These are phyloP conservation scores for Hepsetus odoe DNA, from an alignment of 2,113 vertebrate species.

Conservation along the genomic window DNA sequence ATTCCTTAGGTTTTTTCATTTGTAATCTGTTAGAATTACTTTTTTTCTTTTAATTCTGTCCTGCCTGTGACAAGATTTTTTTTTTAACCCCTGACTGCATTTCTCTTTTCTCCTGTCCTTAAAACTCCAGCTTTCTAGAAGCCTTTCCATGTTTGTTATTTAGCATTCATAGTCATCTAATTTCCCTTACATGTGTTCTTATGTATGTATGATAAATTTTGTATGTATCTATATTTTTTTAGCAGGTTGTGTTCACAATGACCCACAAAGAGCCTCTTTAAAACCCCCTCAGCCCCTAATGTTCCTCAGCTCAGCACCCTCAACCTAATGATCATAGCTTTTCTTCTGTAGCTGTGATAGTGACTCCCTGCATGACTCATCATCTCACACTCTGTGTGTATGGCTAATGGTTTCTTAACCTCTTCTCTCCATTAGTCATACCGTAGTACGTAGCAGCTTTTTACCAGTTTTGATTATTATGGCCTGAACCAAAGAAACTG, in stretches of 20 bases:
- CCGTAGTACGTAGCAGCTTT: slow-evolving; percentile 14
- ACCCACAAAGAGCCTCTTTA: slow-evolving; percentile 32
- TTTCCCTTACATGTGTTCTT: slow-evolving; percentile 43
- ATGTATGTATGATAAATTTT: slow-evolving; percentile 37
- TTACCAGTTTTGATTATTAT: slow-evolving; percentile 15
- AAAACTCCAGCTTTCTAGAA: neutral
- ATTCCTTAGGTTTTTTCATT: too few species aligned
- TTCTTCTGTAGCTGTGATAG: slow-evolving; percentile 18
- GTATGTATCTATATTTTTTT: slow-evolving; percentile 34
- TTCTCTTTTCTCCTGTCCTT: neutral
- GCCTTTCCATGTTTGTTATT: neutral
- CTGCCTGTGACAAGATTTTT: neutral
- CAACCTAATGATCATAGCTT: slow-evolving; percentile 49
- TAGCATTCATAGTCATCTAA: slow-evolving; percentile 11
- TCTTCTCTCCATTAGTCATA: slow-evolving; percentile 37
- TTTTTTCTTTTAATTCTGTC: neutral
- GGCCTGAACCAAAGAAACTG: slow-evolving; percentile 3
- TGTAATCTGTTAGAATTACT: neutral
- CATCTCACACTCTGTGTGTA: slow-evolving; percentile 30
- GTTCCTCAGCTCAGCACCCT: slow-evolving; percentile 8
- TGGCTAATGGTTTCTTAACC: slow-evolving; percentile 43
- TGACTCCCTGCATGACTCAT: slow-evolving; percentile 45
- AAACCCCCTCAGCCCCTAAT: slow-evolving; percentile 32
- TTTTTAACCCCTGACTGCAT: neutral
- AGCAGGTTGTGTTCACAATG: slow-evolving; percentile 58